phyloP scores from a whole-genome alignment of 2,888 invertebrate genomes.

The Baronia brevicornis region DNA sequence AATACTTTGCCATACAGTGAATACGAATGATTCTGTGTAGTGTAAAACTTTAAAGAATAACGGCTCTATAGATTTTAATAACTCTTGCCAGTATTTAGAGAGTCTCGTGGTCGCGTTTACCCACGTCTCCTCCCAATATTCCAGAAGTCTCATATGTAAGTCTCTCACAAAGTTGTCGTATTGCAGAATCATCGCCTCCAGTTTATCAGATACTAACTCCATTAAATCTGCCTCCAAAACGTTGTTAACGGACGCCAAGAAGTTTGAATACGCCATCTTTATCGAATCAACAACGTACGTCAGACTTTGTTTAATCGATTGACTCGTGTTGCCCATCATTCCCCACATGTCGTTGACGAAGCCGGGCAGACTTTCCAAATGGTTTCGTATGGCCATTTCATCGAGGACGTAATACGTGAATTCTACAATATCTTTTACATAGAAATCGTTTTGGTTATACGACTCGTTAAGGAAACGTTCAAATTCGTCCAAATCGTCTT shows the following conservation, averaged over 20 bases:
- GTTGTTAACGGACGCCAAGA: constrained; percentile 80
- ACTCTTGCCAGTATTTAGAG: constrained; percentile 82
- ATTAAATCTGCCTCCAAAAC: constrained; percentile 85
- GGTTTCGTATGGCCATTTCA: constrained; percentile 84
- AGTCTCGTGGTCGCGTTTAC: constrained; percentile 78
- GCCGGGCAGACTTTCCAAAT: constrained; percentile 85
- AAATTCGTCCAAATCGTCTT: constrained; percentile 82
- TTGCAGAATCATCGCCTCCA: constrained; percentile 82
- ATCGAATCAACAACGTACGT: constrained; percentile 83
- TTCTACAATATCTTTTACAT: constrained; percentile 84
- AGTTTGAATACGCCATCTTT: constrained; percentile 81
- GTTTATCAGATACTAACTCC: constrained; percentile 79
- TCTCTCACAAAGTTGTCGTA: constrained; percentile 88
- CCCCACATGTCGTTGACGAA: constrained; percentile 90
- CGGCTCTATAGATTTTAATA: constrained; percentile 84
- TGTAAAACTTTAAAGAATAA: constrained; percentile 84
- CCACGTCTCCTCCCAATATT: constrained; percentile 85
- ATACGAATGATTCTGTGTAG: constrained; percentile 83
- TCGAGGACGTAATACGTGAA: constrained; percentile 82
- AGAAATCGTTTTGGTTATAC: constrained; percentile 88
- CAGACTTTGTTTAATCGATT: constrained; percentile 84
- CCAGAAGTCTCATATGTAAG: constrained; percentile 78
- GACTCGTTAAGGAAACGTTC: constrained; percentile 83
- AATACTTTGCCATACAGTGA: constrained; percentile 83
- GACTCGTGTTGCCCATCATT: constrained; percentile 89